Conservation (phyloP, 2,797 vertebrate species). For the Loriculus beryllinus region DNA sequence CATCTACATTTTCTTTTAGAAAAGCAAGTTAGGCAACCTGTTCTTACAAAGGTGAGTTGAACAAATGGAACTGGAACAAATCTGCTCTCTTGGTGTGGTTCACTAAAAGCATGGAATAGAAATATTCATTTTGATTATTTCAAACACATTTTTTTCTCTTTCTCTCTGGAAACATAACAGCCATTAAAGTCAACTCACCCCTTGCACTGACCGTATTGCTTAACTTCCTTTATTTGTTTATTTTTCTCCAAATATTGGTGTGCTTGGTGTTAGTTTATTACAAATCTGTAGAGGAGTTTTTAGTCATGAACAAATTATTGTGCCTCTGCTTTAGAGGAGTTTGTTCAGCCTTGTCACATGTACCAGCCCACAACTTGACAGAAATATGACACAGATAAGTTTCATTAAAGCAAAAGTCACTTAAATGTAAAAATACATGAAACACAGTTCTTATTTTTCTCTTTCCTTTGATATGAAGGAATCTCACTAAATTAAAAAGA, state of each 20-base stretch:
- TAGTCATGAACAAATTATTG: background rate
- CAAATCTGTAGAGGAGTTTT: background rate
- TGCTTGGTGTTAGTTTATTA: background rate
- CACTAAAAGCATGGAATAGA: background rate
- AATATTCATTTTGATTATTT: background rate
- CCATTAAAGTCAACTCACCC: background rate
- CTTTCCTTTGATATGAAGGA: background rate
- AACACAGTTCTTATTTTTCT: background rate
- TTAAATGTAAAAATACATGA: background rate
- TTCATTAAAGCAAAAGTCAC: background rate
- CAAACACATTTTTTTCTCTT: background rate
- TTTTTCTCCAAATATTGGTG: background rate
- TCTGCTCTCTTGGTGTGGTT: background rate
- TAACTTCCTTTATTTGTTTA: background rate
- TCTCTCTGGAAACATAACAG: background rate
- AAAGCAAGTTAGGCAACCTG: background rate
- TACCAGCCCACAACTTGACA: background rate
- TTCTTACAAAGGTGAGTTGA: background rate
- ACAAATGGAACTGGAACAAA: background rate
- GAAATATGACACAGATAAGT: background rate
- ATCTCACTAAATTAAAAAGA: background rate
- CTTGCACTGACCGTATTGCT: background rate
- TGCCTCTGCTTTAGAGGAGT: background rate
- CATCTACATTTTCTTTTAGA: background rate
- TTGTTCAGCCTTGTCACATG: background rate